Base-by-base conservation (phyloP, 2,888 invertebrate genomes). In the Strigamia crassipes region DNA sequence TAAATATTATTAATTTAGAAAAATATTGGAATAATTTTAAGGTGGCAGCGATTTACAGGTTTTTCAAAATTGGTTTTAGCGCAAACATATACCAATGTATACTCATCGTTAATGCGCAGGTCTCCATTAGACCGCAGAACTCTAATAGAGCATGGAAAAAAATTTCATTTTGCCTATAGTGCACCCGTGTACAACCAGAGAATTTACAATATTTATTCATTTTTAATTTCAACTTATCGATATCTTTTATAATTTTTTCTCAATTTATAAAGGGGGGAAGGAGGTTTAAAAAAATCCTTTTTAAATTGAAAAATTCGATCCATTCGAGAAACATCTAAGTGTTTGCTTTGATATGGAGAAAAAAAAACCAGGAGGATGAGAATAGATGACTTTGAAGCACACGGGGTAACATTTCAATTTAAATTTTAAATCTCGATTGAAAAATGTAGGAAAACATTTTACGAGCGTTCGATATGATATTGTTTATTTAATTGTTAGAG, bases 281-380 rank as follows among this genome's bases (percentile, higher is more conserved):
- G n/a, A n/a, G n/a, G n/a, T n/a, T n/a, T n/a, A 51, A 51, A 51
- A 13, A 51, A 51, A 51, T 51, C n/a, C n/a, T 51, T 51, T 9
- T 2, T 66, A 66, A 66, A 66, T 66, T 23, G 31, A 66, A 66
- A 66, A 66, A 66, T 66, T 66, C 66, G 66, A 66, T 66, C 51
- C 27, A 23, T 66, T 66, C 15, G 61, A 61, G 61, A 23, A 66
- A 31, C 66, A 66, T 66, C 21, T 23, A 61, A 56, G 61, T 61
- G 66, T 27, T 66, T 66, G 23, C 66, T 66, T 66, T 27, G 34
- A 27, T 15, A 15, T 21, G 61, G 9, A 66, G 13, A 66, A 66
- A 66, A 66, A 27, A 31, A 66, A 66, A 66, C 21, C 2, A 27
- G 10, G 8, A 6, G 27, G 23, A 1, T 66, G 23, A 66, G 13